Conservation (phyloP, 1,140 invertebrate genomes). For the Brachionus paranguensis region DNA sequence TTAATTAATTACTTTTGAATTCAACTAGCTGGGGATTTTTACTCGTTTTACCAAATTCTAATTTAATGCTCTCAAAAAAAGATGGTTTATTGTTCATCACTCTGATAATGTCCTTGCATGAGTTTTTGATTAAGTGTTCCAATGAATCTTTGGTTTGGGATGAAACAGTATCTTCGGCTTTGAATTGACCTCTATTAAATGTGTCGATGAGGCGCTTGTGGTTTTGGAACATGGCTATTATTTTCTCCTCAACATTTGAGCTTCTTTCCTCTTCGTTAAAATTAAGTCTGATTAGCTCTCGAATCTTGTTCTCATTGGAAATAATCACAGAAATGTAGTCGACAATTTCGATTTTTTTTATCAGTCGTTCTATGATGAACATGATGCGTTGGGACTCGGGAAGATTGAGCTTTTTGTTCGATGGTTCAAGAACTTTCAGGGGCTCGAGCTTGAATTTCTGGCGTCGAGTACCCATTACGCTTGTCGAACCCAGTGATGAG, state of each 20-base stretch:
- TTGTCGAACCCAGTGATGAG: not conserved
- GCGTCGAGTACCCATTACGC: not conserved
- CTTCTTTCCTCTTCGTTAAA: conserved; percentile 1
- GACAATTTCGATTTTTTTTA: conserved; percentile 17
- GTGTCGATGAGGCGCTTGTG: not conserved
- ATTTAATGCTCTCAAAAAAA: conserved; percentile 26
- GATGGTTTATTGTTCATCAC: not conserved
- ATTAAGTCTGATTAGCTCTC: not conserved
- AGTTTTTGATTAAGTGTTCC: conserved; percentile 20
- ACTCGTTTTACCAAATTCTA: not conserved
- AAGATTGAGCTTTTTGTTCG: conserved; percentile 28
- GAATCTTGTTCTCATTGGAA: not conserved
- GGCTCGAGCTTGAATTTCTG: conserved; percentile 38
- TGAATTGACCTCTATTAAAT: conserved; percentile 17
- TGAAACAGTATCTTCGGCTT: not conserved
- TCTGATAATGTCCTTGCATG: conserved; percentile 8
- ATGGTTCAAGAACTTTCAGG: conserved; percentile 17
- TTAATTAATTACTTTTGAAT: not conserved
- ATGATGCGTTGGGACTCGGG: conserved; percentile 35
- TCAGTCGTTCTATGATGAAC: not conserved
- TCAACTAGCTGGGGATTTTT: not conserved
- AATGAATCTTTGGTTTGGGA: conserved; percentile 16
- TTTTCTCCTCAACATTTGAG: not conserved
- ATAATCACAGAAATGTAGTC: not conserved
- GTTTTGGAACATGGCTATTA: conserved; percentile 14